Evolutionary conservation across 1,140 invertebrate species (phyloP).

Genomic region (Antheraea mylitta): DNA sequence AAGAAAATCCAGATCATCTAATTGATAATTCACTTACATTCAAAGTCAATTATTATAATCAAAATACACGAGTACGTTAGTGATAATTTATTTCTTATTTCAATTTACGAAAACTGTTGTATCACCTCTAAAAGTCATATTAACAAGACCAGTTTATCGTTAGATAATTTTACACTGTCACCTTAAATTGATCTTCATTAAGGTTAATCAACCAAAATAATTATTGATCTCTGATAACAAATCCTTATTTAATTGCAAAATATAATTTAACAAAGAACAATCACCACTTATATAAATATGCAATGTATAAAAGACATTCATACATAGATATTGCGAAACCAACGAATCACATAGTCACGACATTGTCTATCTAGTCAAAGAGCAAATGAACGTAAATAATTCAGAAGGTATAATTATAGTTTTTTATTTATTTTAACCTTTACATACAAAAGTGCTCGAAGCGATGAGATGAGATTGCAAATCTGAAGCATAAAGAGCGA

Average conservation of each 20-base stretch:
- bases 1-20: too few relatives aligned
- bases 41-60: too few relatives aligned
- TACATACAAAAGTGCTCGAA: slow-evolving; percentile 14
- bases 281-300: background rate
- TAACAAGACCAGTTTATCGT: too few relatives aligned
- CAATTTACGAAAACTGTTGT: too few relatives aligned
- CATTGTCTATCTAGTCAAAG: slow-evolving; percentile 11
- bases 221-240: too few relatives aligned
- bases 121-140: too few relatives aligned
- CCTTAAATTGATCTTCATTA: too few relatives aligned
- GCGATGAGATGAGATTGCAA: slow-evolving; percentile 7
- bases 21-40: too few relatives aligned
- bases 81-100: too few relatives aligned
- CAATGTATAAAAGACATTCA: background rate
- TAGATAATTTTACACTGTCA: too few relatives aligned
- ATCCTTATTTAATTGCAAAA: background rate
- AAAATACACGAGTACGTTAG: too few relatives aligned
- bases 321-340: slow-evolving; percentile 19
- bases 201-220: too few relatives aligned
- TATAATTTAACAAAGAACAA: background rate
- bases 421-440: slow-evolving; percentile 23
- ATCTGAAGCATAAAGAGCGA: slow-evolving; percentile 21
- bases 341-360: slow-evolving; percentile 24
- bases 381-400: slow-evolving; percentile 15
- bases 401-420: slow-evolving; percentile 19